phyloP scores from a whole-genome alignment of 2,888 invertebrate species.

The Morpho achilles region DNA sequence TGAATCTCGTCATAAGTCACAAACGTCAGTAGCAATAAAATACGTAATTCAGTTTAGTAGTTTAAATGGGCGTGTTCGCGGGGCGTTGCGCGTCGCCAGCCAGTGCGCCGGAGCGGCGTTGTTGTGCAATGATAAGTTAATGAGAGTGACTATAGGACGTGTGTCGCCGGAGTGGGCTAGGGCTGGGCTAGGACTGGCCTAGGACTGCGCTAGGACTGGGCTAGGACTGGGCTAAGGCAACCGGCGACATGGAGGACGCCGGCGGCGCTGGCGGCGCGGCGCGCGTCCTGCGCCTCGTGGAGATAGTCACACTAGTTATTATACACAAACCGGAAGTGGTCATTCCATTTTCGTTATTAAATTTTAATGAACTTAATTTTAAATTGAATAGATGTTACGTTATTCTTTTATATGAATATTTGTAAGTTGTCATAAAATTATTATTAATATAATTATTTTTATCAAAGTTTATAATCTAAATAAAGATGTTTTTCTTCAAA shows the following conservation, averaged over 20 bases:
- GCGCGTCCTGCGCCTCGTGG: constrained; percentile 37
- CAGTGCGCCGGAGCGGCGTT: constrained; percentile 34
- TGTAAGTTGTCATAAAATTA: constrained; percentile 79
- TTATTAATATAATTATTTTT: constrained; percentile 80
- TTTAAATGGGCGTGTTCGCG: constrained; percentile 44
- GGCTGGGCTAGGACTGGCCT: neutral
- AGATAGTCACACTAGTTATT: constrained; percentile 72
- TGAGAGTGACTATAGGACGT: constrained; percentile 38
- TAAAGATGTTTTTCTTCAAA: constrained; percentile 80
- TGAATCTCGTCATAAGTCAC: constrained; percentile 79
- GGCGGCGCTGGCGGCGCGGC: constrained; percentile 27
- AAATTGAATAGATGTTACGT: constrained; percentile 78
- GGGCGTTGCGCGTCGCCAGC: constrained; percentile 40
- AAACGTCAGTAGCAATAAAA: constrained; percentile 75
- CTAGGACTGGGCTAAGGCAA: neutral
- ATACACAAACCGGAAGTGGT: constrained; percentile 73
- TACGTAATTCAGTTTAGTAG: constrained; percentile 64
- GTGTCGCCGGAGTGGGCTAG: constrained; percentile 29
- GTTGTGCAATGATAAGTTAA: constrained; percentile 57
- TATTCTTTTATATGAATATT: constrained; percentile 78
- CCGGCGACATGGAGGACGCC: constrained; percentile 10
- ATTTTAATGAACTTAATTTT: constrained; percentile 71
- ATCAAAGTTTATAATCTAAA: constrained; percentile 81
- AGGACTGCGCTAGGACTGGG: neutral
- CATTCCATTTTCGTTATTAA: constrained; percentile 71